phyloP scores from a whole-genome alignment of 2,113 vertebrate genomes.

The Natator depressus region DNA sequence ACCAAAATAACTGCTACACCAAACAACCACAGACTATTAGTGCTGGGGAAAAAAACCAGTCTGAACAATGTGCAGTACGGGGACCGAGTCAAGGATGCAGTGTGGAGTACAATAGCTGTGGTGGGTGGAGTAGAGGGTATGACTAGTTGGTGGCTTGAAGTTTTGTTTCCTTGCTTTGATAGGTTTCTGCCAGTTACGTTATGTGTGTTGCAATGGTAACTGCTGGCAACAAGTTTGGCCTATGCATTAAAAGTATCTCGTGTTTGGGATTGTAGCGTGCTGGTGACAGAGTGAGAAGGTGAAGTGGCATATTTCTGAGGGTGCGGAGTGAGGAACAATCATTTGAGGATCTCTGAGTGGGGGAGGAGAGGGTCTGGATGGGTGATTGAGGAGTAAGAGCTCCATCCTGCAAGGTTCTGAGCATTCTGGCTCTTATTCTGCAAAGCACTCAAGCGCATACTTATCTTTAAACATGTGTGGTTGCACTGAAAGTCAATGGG shows the following conservation, averaged over 20 bases:
- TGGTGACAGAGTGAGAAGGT: neutral
- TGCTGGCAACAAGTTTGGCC: neutral
- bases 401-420: neutral
- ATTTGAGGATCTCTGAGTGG: neutral
- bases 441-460: neutral
- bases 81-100: neutral
- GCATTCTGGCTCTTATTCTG: neutral
- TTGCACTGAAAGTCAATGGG: neutral
- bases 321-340: neutral
- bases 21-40: neutral
- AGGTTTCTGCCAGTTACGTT: neutral
- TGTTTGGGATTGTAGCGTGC: neutral
- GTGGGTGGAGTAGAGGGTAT: neutral
- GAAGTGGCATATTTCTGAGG: neutral
- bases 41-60: neutral
- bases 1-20: neutral
- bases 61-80: accelerated
- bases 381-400: neutral
- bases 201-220: neutral
- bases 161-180: neutral
- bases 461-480: neutral
- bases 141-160: neutral
- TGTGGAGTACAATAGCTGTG: neutral
- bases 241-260: neutral
- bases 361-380: neutral